phyloP scores from a whole-genome alignment of 2,888 invertebrate genomes.

The Flabesymbios commensalis region DNA sequence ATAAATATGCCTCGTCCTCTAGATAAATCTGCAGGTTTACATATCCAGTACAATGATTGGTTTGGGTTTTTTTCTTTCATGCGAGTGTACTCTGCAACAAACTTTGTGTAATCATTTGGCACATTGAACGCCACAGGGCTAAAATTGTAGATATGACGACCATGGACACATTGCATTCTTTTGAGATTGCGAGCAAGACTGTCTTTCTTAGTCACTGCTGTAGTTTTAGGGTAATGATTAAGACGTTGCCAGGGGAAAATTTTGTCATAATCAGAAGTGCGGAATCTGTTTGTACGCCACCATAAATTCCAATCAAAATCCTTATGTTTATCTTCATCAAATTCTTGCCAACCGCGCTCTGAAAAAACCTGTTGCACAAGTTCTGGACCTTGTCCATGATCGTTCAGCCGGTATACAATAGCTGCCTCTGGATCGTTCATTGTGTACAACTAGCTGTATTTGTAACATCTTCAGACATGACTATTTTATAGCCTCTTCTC shows the following conservation, averaged over 20 bases:
- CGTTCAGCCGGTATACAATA: conserved; percentile 53
- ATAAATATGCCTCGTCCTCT: conserved; percentile 83
- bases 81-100: conserved; percentile 74
- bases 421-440: no score
- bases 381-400: conserved; percentile 55
- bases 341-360: conserved; percentile 81
- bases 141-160: conserved; percentile 73
- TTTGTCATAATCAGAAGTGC: conserved; percentile 59
- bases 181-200: conserved; percentile 74
- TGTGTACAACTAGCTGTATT: no score
- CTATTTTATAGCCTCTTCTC: no score
- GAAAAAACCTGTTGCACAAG: conserved; percentile 70
- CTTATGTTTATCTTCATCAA: conserved; percentile 66
- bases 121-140: conserved; percentile 82
- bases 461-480: no score
- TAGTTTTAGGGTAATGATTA: conserved; percentile 76
- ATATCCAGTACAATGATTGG: conserved; percentile 72
- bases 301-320: conserved; percentile 76
- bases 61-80: conserved; percentile 39
- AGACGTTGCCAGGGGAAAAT: conserved; percentile 61
- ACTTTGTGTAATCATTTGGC: conserved; percentile 81
- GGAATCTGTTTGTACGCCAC: conserved; percentile 81
- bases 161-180: conserved; percentile 81
- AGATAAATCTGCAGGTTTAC: conserved; percentile 84
- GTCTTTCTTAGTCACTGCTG: conserved; percentile 83